Base-by-base conservation (phyloP, 2,797 vertebrate genomes). In the Emydoidea blandingii region DNA sequence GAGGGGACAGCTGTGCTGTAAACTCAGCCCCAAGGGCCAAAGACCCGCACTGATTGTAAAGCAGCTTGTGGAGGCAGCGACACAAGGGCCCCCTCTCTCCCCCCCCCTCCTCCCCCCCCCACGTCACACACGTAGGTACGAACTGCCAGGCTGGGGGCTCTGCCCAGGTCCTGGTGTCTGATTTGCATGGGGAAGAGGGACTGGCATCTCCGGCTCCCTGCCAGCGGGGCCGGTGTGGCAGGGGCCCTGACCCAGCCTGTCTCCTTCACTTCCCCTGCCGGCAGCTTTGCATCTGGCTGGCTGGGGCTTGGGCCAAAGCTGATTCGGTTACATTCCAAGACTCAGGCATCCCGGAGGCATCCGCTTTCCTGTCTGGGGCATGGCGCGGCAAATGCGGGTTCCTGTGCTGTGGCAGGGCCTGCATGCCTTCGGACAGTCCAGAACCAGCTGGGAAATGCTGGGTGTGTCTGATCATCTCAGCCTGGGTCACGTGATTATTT, bases 391-490 rank as follows among this genome's bases (percentile, higher is more conserved):
- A 16, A 16, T 7, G 15, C 8, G 10, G 8, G 65, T 37, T 85
- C 49, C 41, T 86, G 53, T 1, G 1, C 1, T 4, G 8, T 23
- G 9, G 29, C 3, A 3, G 34, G 44, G 19, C 65, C 1, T 0
- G 4, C 1, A 52, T 72, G 81, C 34, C 91, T 68, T 0, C 1
- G 87, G 94, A 10, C 18, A 23, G 65, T n/a, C 72, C 5, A 0
- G 14, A 54, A 80, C 89, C 1, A 1, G 84, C 82, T 0, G 0
- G 88, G 89, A 91, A 88, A 76, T 92, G 76, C 3, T 4, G 90
- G 90, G 62, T 72, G 5, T 95, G 95, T 90, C 93, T 94, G 88
- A 88, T 95, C 94, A 96, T 95, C 96, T 97, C 95, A 90, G 96
- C 91, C 78, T 79, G 92, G 95, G 94, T 88, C 95, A 92, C 87